A percentile compares a stretch with the other conserved stretches of the same genome.
phyloP scores from a whole-genome alignment of 2,888 invertebrate genomes.

The Eurois occulta region DNA sequence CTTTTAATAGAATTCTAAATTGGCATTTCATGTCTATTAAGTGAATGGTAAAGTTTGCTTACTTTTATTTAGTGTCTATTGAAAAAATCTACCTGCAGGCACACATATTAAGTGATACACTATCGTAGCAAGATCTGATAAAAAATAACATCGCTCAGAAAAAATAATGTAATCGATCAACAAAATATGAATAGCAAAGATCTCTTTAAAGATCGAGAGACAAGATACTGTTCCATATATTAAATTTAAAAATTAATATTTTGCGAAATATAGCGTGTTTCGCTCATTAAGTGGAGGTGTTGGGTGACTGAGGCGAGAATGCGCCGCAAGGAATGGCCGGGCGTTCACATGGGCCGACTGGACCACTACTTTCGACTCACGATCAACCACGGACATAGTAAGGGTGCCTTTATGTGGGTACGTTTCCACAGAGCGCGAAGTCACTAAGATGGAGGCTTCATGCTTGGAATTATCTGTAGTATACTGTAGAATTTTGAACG shows the following conservation, averaged over 20 bases:
- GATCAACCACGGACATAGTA: conserved; percentile 48
- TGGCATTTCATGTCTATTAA: conserved; percentile 9
- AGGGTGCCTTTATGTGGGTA: conserved; percentile 41
- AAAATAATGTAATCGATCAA: not conserved
- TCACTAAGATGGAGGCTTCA: not conserved
- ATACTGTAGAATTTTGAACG: not conserved
- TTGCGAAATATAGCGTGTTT: conserved; percentile 74
- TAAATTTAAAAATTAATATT: conserved; percentile 66
- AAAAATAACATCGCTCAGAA: not conserved
- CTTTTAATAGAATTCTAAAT: conserved; percentile 10
- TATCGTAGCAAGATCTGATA: not conserved
- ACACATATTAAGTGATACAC: not conserved
- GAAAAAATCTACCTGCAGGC: conserved; percentile 15
- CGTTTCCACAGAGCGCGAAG: not conserved
- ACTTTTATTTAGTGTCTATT: conserved; percentile 7
- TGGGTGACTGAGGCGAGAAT: conserved; percentile 80
- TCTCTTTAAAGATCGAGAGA: conserved; percentile 39
- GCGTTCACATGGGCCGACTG: conserved; percentile 76
- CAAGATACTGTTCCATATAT: conserved; percentile 36
- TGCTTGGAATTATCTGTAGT: not conserved
- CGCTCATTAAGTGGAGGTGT: conserved; percentile 81
- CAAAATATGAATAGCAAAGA: conserved; percentile 28
- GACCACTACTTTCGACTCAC: conserved; percentile 75
- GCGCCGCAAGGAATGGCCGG: conserved; percentile 80
- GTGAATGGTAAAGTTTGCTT: not conserved